Percentiles rank a stretch among this genome's conserved stretches.
Evolutionary conservation across 2,888 invertebrate genomes (phyloP).

Genomic region (Drosophila sordidula): DNA sequence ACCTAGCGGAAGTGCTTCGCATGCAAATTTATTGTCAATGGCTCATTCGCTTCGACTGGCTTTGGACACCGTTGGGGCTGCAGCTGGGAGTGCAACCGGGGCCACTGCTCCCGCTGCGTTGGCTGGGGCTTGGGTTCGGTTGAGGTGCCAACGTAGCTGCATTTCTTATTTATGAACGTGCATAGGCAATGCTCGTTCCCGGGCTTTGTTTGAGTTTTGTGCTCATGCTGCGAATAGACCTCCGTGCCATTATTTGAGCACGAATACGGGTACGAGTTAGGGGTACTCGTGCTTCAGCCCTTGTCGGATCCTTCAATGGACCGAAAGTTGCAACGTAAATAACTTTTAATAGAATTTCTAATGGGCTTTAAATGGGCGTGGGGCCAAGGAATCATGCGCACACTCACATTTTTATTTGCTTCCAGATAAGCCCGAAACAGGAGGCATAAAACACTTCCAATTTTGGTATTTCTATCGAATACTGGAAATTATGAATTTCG

Average conservation of each 20-base stretch:
- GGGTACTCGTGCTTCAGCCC: constrained; percentile 18
- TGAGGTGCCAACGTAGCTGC: constrained; percentile 61
- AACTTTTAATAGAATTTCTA: constrained; percentile 81
- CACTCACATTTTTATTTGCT: neutral
- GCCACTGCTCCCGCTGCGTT: neutral
- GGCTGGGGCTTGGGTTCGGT: constrained; percentile 24
- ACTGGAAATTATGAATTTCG: neutral
- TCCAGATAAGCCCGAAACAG: neutral
- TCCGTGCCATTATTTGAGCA: constrained; percentile 8
- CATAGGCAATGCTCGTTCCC: constrained; percentile 73
- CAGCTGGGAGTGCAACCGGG: constrained; percentile 1
- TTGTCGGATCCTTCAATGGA: constrained; percentile 73
- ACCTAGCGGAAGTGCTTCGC: constrained; percentile 69
- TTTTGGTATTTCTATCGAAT: neutral
- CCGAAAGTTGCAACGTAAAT: constrained; percentile 72
- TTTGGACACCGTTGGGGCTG: constrained; percentile 23
- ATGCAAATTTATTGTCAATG: constrained; percentile 80
- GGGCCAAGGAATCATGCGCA: constrained; percentile 12
- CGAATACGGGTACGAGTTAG: constrained; percentile 12
- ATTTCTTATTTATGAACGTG: constrained; percentile 80
- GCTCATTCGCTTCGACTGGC: constrained; percentile 17
- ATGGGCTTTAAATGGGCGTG: constrained; percentile 47
- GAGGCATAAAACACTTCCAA: neutral
- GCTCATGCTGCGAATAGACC: constrained; percentile 26
- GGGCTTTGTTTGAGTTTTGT: constrained; percentile 40